These are phyloP conservation scores for Halcyon badia DNA, from an alignment of 2,797 vertebrate species.

Conservation along the genomic window DNA sequence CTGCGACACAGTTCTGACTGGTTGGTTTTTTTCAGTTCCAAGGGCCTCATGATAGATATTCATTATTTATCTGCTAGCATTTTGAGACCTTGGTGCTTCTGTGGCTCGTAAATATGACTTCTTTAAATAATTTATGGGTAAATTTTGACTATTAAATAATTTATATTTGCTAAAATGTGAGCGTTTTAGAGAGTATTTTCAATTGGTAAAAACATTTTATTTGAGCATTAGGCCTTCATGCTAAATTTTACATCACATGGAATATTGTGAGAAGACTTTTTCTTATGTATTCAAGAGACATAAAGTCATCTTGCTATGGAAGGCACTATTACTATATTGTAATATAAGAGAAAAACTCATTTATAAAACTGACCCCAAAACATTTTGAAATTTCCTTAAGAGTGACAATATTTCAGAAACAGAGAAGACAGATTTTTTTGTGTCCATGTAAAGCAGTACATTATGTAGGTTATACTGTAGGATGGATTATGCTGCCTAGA, in stretches of 20 bases:
- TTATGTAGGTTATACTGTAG: not conserved
- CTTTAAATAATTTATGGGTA: slow-evolving; percentile 48
- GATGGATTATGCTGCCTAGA: not conserved
- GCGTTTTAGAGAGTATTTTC: slow-evolving; percentile 24
- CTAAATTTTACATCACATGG: not conserved
- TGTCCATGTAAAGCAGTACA: not conserved
- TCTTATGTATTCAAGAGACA: not conserved
- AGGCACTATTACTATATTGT: not conserved
- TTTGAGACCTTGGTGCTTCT: slow-evolving; percentile 26
- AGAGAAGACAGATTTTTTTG: not conserved
- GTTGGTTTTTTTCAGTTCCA: not conserved
- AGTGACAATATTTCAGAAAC: not conserved
- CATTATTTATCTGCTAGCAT: slow-evolving; percentile 59
- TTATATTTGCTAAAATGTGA: slow-evolving; percentile 55
- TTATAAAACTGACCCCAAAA: not conserved
- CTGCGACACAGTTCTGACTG: not conserved
- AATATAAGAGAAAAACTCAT: not conserved
- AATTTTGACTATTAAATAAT: slow-evolving; percentile 50
- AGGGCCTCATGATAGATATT: slow-evolving; percentile 28
- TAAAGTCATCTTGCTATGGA: not conserved
- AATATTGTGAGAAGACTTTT: not conserved
- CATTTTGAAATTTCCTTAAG: not conserved
- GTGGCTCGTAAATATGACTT: slow-evolving; percentile 17
- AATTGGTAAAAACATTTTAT: not conserved
- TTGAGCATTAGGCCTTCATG: not conserved